Evolutionary conservation across 1,140 invertebrate species (phyloP), one percentile per base, ranked within the genome.

Genomic region (Brachystomella parvula): DNA sequence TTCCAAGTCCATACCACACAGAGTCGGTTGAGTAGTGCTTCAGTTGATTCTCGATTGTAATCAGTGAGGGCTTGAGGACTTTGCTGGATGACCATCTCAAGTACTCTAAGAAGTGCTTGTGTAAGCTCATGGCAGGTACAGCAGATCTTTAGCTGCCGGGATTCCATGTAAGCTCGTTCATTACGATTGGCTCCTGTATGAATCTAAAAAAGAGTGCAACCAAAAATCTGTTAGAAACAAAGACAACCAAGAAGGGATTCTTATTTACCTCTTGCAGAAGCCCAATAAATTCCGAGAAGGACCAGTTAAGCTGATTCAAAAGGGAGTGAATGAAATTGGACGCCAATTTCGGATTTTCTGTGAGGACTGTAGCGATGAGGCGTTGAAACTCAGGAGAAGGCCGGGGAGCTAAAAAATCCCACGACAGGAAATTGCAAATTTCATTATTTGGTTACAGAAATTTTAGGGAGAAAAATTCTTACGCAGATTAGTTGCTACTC

Each of bases 211-310:
- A 77, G 21, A 73, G 53, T 9, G 26, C 53, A 28, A 28, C 53
- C 6, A 62, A 61, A n/a, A 70, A 26, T 32, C 32, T 59, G 2
- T 29, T 19, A 61, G 19, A 28, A 56, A 47, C 9, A 47, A 44
- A 39, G n/a, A 19, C 59, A 59, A 17, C 26, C 47, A 30, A 49
- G 56, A 56, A n/a, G 12, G 53, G 12, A 56, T 21, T 56, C 6
- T 28, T 24, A 44, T 26, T 62, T 62, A 91, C 89, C 82, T 92
- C 89, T 78, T 92, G 89, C 67, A 92, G 80, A 81, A 92, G 85
- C 21, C 88, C 85, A 71, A 92, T 89, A 69, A 93, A 92, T 73
- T 93, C 89, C 0, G 90, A 92, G 73, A 92, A 92, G 0, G 89
- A 86, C 89, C 90, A 93, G 76, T 93, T 93, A 0, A 92, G 77